Percentiles rank a stretch among this genome's conserved stretches.
Conservation (phyloP, 2,113 vertebrate genomes). For the Carollia perspicillata region DNA sequence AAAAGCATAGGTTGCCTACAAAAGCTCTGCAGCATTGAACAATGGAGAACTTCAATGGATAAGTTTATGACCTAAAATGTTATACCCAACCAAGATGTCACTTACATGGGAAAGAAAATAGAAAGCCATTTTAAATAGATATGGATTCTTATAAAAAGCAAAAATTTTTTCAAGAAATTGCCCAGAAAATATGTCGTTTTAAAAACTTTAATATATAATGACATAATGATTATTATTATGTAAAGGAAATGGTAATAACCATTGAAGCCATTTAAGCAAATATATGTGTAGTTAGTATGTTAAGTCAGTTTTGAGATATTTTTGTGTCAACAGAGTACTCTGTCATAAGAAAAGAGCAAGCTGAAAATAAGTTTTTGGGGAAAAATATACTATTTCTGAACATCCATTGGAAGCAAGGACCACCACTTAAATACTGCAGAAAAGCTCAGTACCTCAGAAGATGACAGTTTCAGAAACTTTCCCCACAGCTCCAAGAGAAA, state of each 20-base stretch:
- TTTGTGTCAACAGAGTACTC: not conserved
- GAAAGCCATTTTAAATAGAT: not conserved
- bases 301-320: not conserved
- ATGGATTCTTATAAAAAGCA: not conserved
- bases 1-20: not conserved
- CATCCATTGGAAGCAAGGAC: not conserved
- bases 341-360: not conserved
- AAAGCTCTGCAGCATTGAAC: not conserved
- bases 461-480: not conserved
- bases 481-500: not conserved
- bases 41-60: not conserved
- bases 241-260: not conserved
- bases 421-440: not conserved
- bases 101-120: not conserved
- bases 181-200: not conserved
- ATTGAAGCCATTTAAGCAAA: not conserved
- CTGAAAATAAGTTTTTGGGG: constrained; percentile 9
- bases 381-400: not conserved
- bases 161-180: not conserved
- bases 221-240: not conserved
- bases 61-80: not conserved
- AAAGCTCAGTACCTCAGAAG: not conserved
- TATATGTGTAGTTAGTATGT: not conserved
- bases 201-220: not conserved
- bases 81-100: not conserved